Percentiles rank a stretch among this genome's conserved stretches.
These are phyloP conservation scores for Coracias cyanogaster DNA, from an alignment of 2,797 vertebrate species.

Conservation along the genomic window DNA sequence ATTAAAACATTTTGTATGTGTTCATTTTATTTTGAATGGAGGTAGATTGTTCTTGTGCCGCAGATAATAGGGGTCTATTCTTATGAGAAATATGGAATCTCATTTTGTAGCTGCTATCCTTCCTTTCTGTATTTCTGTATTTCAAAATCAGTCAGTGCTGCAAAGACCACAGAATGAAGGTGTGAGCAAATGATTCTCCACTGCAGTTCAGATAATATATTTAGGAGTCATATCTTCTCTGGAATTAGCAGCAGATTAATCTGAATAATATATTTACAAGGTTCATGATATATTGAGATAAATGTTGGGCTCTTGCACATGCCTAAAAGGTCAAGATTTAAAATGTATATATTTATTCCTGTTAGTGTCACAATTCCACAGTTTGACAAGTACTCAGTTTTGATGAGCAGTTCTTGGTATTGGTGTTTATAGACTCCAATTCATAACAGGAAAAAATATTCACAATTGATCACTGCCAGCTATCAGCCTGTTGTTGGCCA, in stretches of 20 bases:
- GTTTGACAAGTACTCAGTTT: not conserved
- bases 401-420: not conserved
- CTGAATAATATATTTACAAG: not conserved
- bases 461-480: not conserved
- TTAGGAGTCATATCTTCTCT: not conserved
- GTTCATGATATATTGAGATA: not conserved
- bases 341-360: constrained; percentile 37
- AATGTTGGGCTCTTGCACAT: constrained; percentile 1
- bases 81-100: not conserved
- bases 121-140: not conserved
- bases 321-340: constrained; percentile 48
- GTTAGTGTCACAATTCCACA: not conserved
- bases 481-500: not conserved
- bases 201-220: not conserved
- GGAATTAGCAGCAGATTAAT: not conserved
- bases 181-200: not conserved
- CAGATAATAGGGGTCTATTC: not conserved
- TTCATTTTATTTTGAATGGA: not conserved
- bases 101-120: not conserved
- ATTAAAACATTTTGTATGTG: not conserved
- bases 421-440: not conserved
- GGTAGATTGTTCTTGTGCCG: not conserved
- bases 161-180: not conserved
- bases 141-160: not conserved
- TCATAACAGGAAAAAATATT: constrained; percentile 29